Base-by-base conservation (phyloP, 2,113 vertebrate genomes). In the Anser brachyrhynchus region DNA sequence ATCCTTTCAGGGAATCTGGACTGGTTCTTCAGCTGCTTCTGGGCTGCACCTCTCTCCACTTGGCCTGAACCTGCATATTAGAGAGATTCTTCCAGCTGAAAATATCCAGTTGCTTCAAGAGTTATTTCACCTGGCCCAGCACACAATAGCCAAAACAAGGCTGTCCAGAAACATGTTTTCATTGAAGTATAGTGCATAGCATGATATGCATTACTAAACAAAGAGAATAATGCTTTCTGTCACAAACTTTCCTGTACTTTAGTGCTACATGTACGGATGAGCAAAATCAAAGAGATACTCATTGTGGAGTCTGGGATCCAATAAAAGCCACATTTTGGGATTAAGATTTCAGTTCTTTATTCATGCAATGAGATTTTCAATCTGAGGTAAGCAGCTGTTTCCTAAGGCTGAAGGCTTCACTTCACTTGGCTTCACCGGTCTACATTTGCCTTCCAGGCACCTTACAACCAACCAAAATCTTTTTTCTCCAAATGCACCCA, bases 381-480 rank as follows among this genome's bases (percentile, higher is more conserved):
- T 73, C 29, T 69, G 20, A 75, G 4, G 18, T 9, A 89, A 71
- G 7, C 16, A 52, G 35, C 2, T 26, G 5, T 57, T 82, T 79
- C 35, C 20, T 79, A 83, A 83, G 10, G 11, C 41, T 37, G 21
- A 22, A 57, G 14, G 8, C 22, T 85, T 78, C 0, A 0, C 7
- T 83, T 86, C 7, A 0, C 33, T 64, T 59, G 15, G 9, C 70
- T 90, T 72, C 20, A 62, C 0, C 0, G 1, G 39, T 37, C 25
- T 23, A 20, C 21, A 25, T 41, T 69, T 41, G 19, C 43, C 17
- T 87, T 83, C 13, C 43, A 67, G 22, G 13, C 8, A 72, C 22
- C 9, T 80, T 44, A 65, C 14, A 76, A 76, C 37, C 3, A 67
- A 21, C 21, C 26, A 2, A 67, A 33, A 9, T 4, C 73, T 89